These are phyloP conservation scores for Metallyticus violacea DNA, from an alignment of 2,888 invertebrate species.

Conservation along the genomic window DNA sequence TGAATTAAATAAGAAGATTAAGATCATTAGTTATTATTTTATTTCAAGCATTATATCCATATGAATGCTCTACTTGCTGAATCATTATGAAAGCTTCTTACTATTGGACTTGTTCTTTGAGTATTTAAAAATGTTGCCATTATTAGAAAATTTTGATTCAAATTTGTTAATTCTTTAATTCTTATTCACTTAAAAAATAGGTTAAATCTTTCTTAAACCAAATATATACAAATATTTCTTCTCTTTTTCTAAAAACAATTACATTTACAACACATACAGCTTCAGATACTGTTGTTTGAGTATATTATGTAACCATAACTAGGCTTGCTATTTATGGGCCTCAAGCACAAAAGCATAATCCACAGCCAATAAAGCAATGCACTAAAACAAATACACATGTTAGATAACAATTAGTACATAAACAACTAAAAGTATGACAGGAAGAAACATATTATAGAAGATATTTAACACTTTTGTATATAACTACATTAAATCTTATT, in stretches of 20 bases:
- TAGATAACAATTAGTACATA: not conserved
- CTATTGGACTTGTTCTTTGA: not conserved
- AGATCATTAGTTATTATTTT: too few relatives aligned
- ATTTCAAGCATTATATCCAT: too few relatives aligned
- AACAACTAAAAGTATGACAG: not conserved
- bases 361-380: not conserved
- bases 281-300: not conserved
- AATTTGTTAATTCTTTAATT: not conserved
- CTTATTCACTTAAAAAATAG: not conserved
- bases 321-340: not conserved
- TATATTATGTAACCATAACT: not conserved
- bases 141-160: not conserved
- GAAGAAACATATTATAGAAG: not conserved
- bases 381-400: not conserved
- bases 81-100: not conserved
- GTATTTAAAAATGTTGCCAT: not conserved
- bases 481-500: not conserved
- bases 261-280: not conserved
- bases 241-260: not conserved
- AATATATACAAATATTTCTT: not conserved
- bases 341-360: not conserved
- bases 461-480: not conserved
- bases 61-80: too few relatives aligned
- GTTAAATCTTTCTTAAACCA: not conserved
- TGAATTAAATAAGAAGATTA: too few relatives aligned